Evolutionary conservation across 2,888 invertebrate species (phyloP), one percentile per base, ranked within the genome.

Genomic region (Junonia oenone): DNA sequence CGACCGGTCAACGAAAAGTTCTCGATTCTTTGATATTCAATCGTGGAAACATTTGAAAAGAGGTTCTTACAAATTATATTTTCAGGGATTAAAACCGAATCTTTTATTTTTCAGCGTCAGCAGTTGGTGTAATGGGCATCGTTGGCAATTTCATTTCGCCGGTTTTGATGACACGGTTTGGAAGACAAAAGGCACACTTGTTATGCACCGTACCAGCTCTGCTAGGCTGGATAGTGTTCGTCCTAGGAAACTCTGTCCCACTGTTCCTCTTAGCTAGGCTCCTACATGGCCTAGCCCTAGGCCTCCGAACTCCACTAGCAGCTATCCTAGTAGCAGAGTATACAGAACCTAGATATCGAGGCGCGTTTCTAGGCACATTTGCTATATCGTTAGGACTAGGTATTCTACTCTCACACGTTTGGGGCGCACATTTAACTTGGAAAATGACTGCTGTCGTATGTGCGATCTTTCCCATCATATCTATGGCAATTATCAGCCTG

Each of bases 401-500:
- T 0, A 92, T 94, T 53, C 85, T 94, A 11, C 58, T 93, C 0
- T 91, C 93, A 0, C 95, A 95, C 71, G 68, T 91, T 0, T 83
- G 94, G 69, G 95, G 95, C 1, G 92, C 92, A 0, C 91, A 91
- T 71, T 71, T 93, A 2, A 77, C 90, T 2, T 94, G 93, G 93
- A 85, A 91, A 64, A 78, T 83, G 49, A 91, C 92, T 0, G 92
- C 93, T 0, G 76, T 90, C 0, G 82, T 92, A 0, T 91, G 92
- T 59, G 82, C 90, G 0, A 55, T 82, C 37, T 83, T 92, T 38
- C 92, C 92, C 1, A 53, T 92, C 0, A 82, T 69, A 78, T 89
- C 68, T 46, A 83, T 93, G 70, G 78, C 71, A 0, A 83, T 90
- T 1, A 89, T 89, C 8, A 80, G 81, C 38, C 59, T 90, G 2